Base-by-base conservation (phyloP, 1,140 invertebrate genomes). In the Zaprionus africanus region DNA sequence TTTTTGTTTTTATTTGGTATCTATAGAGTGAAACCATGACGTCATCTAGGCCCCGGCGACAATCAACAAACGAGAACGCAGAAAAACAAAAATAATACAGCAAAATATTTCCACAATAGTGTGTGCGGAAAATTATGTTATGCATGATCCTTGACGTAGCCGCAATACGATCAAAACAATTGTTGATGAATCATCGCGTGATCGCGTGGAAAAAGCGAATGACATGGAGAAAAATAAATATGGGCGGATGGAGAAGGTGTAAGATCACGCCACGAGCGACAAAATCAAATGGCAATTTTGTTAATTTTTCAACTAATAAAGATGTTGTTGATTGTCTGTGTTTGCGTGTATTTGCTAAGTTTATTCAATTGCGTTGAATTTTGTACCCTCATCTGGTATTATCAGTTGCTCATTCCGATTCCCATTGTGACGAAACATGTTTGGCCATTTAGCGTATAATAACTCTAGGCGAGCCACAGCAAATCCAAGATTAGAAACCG, bases 381-480 rank as follows among this genome's bases (percentile, higher is more conserved):
- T 77, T 77, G 75, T 38, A 74, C 64, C 46, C 53, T 36, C 49
- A 22, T 36, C 67, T 78, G 13, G 38, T 6, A 71, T 76, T 43
- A 65, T 43, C 36, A 67, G 31, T 34, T 11, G 31, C 9, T 34
- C 3, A 60, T 59, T 58, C 43, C 49, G 24, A 54, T 38, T 22
- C 17, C 28, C 28, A 36, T 54, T 69, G 38, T n/a, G 72, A 76
- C 72, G 72, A 71, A 79, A 79, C 77, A 67, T 76, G 77, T 79
- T 79, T 22, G 31, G 43, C 9, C 62, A 71, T 76, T 79, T 76
- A 79, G 77, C 76, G 49, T 54, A 41, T 61, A 69, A 78, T 78
- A 66, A 75, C 36, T 64, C 41, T 34, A n/a, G 34, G 12, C 5
- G 6, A 68, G 54, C 43, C 31, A 60, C 61, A 46, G 2, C n/a